Conservation (phyloP, 1,140 invertebrate genomes). For the Hylaeus anthracinus region DNA sequence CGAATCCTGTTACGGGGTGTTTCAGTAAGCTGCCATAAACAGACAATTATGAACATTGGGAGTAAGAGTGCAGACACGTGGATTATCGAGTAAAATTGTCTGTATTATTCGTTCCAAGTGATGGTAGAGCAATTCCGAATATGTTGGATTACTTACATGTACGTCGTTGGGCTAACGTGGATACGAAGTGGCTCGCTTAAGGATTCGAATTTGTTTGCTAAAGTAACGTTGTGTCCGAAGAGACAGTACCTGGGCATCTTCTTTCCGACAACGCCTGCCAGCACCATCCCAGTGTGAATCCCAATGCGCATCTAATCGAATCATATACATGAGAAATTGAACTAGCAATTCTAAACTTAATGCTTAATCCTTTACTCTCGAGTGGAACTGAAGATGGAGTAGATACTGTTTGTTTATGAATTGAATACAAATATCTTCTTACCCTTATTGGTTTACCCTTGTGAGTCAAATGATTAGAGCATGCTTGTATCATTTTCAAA, state of each 20-base stretch:
- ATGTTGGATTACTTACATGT: constrained; percentile 86
- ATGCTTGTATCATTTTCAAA: constrained; percentile 94
- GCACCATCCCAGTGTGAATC: constrained; percentile 93
- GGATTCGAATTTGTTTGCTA: constrained; percentile 97
- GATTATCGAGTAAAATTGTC: too few species aligned
- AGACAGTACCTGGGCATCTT: constrained; percentile 95
- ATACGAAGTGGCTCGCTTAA: constrained; percentile 93
- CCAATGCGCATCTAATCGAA: constrained; percentile 94
- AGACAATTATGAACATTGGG: neutral
- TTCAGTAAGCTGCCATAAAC: constrained; percentile 35
- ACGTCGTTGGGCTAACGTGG: constrained; percentile 96
- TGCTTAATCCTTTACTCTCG: too few species aligned
- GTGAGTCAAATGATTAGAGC: constrained; percentile 92
- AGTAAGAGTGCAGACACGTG: too few species aligned
- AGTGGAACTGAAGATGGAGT: constrained; percentile 34
- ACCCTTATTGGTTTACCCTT: constrained; percentile 95
- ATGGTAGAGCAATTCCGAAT: too few species aligned
- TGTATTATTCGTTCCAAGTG: too few species aligned
- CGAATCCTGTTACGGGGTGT: constrained; percentile 84
- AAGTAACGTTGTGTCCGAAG: constrained; percentile 95
- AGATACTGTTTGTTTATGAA: neutral
- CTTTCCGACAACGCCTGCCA: constrained; percentile 94
- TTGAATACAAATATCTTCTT: constrained; percentile 47
- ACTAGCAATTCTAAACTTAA: too few species aligned
- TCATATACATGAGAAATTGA: neutral